Conservation (phyloP, 2,113 vertebrate genomes). For the Takifugu bimaculatus region DNA sequence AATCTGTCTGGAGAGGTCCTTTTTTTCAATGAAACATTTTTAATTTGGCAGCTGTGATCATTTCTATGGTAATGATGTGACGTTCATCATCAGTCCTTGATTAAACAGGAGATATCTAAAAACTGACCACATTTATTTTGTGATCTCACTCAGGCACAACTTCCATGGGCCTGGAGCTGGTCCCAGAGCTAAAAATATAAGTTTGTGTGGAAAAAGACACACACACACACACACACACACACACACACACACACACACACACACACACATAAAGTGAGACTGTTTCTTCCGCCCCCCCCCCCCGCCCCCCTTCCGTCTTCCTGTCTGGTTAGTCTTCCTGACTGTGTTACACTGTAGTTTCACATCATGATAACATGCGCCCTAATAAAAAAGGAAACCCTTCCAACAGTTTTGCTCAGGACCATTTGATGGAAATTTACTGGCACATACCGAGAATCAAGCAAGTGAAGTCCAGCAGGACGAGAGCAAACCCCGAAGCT, state of each 20-base stretch:
- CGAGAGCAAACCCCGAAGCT: slow-evolving; percentile 76
- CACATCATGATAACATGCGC: neutral
- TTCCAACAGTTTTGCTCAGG: neutral
- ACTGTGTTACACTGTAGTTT: slow-evolving; percentile 1
- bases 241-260: slow-evolving; percentile 24
- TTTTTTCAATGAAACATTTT: too few relatives aligned
- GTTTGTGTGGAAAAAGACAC: slow-evolving; percentile 7
- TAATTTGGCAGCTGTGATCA: too few relatives aligned
- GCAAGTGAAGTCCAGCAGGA: slow-evolving; percentile 83
- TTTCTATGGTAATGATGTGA: too few relatives aligned
- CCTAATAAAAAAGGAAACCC: too few relatives aligned
- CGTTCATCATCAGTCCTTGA: too few relatives aligned
- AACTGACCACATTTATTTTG: too few relatives aligned
- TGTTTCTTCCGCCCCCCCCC: slow-evolving; percentile 5
- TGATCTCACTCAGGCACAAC: too few relatives aligned
- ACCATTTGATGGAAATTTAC: neutral
- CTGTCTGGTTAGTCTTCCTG: slow-evolving; percentile 8
- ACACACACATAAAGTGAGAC: slow-evolving; percentile 35
- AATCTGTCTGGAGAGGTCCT: too few relatives aligned
- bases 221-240: too few relatives aligned
- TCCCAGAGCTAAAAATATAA: slow-evolving; percentile 48
- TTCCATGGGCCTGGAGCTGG: too few relatives aligned
- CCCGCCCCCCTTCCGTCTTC: slow-evolving; percentile 40
- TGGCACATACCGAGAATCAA: slow-evolving; percentile 82
- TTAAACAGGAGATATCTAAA: too few relatives aligned